phyloP scores from a whole-genome alignment of 1,140 invertebrate species.

The Drosophila chauvacae region DNA sequence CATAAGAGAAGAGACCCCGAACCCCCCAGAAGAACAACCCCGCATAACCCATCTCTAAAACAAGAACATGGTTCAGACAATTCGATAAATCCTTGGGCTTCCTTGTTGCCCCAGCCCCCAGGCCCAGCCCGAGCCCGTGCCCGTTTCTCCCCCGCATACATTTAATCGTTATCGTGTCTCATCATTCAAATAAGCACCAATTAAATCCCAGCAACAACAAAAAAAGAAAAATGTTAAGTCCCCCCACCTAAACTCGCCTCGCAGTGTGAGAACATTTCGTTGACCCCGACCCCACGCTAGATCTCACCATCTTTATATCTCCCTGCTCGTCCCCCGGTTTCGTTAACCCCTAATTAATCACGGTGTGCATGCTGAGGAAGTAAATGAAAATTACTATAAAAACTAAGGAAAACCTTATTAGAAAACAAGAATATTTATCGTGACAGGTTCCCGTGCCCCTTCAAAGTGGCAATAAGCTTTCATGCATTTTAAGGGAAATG shows the following conservation, averaged over 20 bases:
- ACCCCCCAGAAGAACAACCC: slow-evolving; percentile 3
- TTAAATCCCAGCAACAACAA: slow-evolving; percentile 18
- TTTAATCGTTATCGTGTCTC: slow-evolving; percentile 50
- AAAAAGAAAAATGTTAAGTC: slow-evolving; percentile 7
- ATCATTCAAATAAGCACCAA: slow-evolving; percentile 39
- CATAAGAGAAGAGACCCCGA: slow-evolving; percentile 35
- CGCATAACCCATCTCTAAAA: slow-evolving; percentile 19
- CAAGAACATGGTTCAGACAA: slow-evolving; percentile 16
- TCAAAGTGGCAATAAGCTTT: background rate
- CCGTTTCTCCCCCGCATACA: slow-evolving; percentile 23
- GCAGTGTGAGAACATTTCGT: slow-evolving; percentile 16
- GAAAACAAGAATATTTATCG: background rate
- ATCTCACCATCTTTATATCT: slow-evolving; percentile 9
- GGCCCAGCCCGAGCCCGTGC: background rate
- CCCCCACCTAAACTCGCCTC: slow-evolving; percentile 4
- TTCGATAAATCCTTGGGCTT: slow-evolving; percentile 27
- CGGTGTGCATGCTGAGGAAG: slow-evolving; percentile 32
- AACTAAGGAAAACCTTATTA: background rate
- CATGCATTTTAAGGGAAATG: background rate
- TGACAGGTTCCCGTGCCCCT: background rate
- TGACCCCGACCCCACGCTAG: slow-evolving; percentile 8
- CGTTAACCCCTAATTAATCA: slow-evolving; percentile 18
- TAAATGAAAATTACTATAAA: slow-evolving; percentile 2
- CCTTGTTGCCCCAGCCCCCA: background rate
- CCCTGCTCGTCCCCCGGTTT: slow-evolving; percentile 28